Percentiles rank a stretch among this genome's conserved stretches.
Conservation (phyloP, 2,888 invertebrate genomes). For the Pherbina coryleti region DNA sequence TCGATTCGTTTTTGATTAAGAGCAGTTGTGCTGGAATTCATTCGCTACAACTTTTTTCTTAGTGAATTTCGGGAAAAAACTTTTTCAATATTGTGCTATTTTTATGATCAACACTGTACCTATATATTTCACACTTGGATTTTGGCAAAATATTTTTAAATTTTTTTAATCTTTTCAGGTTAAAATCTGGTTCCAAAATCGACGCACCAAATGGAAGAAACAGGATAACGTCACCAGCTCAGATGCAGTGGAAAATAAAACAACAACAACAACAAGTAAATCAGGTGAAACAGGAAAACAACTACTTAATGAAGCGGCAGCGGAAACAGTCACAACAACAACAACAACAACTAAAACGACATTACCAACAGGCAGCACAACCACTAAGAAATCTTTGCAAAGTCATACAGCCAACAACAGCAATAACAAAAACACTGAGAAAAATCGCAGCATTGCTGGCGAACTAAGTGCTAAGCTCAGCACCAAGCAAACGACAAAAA, state of each 20-base stretch:
- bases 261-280: conserved; percentile 46
- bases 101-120: too few relatives aligned
- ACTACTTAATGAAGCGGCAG: background rate
- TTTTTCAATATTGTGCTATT: too few relatives aligned
- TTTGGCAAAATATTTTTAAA: too few relatives aligned
- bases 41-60: too few relatives aligned
- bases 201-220: conserved; percentile 79
- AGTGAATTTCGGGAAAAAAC: too few relatives aligned
- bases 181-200: conserved; percentile 70
- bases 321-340: conserved; percentile 44
- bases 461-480: conserved; percentile 63
- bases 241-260: conserved; percentile 78
- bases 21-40: too few relatives aligned
- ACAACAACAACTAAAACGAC: conserved; percentile 48
- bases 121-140: too few relatives aligned
- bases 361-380: conserved; percentile 39
- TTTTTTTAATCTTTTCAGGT: conserved; percentile 64
- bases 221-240: conserved; percentile 92
- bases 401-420: conserved; percentile 44
- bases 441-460: conserved; percentile 52
- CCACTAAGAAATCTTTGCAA: conserved; percentile 28
- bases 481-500: conserved; percentile 65
- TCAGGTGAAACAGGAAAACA: conserved; percentile 43
- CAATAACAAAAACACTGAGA: conserved; percentile 46
- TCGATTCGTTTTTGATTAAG: too few relatives aligned